Evolutionary conservation across 2,113 vertebrate genomes (phyloP), one percentile per base, ranked within the genome.

Genomic region (Mastomys coucha): DNA sequence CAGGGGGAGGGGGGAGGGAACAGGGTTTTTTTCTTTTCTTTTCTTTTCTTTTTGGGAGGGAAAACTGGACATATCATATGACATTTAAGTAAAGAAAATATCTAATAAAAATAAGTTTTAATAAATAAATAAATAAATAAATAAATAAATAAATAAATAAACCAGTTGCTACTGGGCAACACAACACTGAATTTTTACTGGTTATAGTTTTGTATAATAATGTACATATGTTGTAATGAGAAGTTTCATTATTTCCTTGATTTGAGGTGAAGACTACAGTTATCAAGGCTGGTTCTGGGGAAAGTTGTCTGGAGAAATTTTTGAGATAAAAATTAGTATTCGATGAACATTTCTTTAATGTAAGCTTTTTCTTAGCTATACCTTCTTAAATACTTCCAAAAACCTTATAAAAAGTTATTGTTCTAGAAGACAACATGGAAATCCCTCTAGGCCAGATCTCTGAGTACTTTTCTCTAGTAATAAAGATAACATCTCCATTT

Each of bases 361-460:
- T 17, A 26, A 94, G 22, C 7, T 33, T 97, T 86, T 96, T 94
- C 60, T 88, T 94, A 75, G 81, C 56, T 91, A 56, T 42, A 73
- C 20, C 24, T 78, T 91, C 72, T 88, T n/a, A 72, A 42, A 19
- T 28, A 0, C 53, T 97, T 89, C 53, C 45, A 93, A 69, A 39
- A 87, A 63, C 51, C 58, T 88, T 93, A 81, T 91, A 78, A 96
- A 76, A 69, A 88, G 78, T 92, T 5, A 72, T 93, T 96, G 39
- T 4, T 36, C 16, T 94, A 78, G 56, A 42, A 82, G 36, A 33
- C 5, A 75, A 60, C 56, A 88, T 92, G 60, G 76, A 90, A 97
- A 67, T 16, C 85, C 36, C 8, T 88, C 17, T 45, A 63, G 73
- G 7, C 22, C 36, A 39, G 26, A 70, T 91, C 22, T 36, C 45